phyloP scores from a whole-genome alignment of 2,888 invertebrate species.

The Catocala nupta region DNA sequence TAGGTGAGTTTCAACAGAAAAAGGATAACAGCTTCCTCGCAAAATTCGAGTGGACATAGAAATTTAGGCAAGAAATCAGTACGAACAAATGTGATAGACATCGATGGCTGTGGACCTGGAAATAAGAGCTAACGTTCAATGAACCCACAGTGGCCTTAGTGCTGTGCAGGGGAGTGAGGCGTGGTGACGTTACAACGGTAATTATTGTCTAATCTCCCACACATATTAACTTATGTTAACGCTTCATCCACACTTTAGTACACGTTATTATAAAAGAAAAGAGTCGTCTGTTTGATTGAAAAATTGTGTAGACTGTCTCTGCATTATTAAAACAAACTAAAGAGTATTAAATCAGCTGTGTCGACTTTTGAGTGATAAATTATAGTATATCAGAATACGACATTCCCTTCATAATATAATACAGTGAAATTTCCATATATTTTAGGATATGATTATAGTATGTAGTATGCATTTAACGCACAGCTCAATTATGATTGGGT shows the following conservation, averaged over 20 bases:
- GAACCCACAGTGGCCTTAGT: slow-evolving; percentile 3
- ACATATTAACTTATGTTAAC: background rate
- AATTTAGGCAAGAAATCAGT: slow-evolving; percentile 38
- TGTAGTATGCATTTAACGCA: too few species aligned
- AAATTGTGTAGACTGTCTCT: too few species aligned
- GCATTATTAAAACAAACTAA: too few species aligned
- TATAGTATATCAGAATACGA: too few species aligned
- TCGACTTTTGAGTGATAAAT: too few species aligned
- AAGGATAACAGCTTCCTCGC: slow-evolving; percentile 36
- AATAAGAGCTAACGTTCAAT: slow-evolving; percentile 43
- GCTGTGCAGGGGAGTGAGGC: slow-evolving; percentile 16
- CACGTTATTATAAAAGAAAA: too few species aligned
- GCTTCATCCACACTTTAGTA: background rate
- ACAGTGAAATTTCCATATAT: too few species aligned
- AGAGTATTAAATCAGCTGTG: too few species aligned
- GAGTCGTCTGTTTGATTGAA: too few species aligned
- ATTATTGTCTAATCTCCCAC: slow-evolving; percentile 14
- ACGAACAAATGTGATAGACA: slow-evolving; percentile 23
- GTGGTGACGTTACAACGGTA: slow-evolving; percentile 12
- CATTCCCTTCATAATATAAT: too few species aligned
- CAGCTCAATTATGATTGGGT: too few species aligned
- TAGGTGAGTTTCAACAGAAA: slow-evolving; percentile 64
- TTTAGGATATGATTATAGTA: too few species aligned
- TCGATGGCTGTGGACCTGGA: slow-evolving; percentile 44
- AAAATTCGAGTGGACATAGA: slow-evolving; percentile 35